phyloP scores from a whole-genome alignment of 1,140 invertebrate genomes.

The Dryas iulia region DNA sequence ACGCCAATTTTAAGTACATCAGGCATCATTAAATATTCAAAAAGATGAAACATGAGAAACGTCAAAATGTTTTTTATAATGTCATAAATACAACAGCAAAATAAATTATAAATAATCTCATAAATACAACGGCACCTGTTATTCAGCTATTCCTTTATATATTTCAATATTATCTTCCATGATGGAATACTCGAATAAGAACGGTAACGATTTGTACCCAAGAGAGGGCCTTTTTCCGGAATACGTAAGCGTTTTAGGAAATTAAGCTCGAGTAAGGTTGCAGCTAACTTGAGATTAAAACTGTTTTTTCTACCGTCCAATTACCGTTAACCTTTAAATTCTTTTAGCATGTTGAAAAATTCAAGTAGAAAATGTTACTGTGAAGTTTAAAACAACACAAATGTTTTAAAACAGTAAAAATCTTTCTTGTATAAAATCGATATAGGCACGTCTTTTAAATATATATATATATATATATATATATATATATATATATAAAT shows the following conservation, averaged over 20 bases:
- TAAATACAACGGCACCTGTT: neutral
- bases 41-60: too few species aligned
- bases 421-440: neutral
- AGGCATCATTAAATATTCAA: too few species aligned
- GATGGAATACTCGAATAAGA: constrained; percentile 4
- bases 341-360: neutral
- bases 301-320: constrained; percentile 6
- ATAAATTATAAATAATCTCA: neutral
- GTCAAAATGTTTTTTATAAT: too few species aligned
- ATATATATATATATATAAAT: too few species aligned
- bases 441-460: neutral
- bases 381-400: neutral
- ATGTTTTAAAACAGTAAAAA: neutral
- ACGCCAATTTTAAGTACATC: too few species aligned
- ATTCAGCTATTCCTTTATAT: neutral
- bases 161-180: neutral
- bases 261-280: constrained; percentile 20
- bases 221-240: constrained; percentile 27
- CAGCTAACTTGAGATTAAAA: constrained; percentile 25
- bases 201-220: constrained; percentile 17
- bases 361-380: neutral
- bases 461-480: neutral
- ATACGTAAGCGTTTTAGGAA: constrained; percentile 33
- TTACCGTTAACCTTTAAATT: constrained; percentile 9
- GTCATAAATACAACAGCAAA: too few species aligned